These are phyloP conservation scores for Peromyscus polionotus DNA, from an alignment of 2,113 vertebrate genomes.

Conservation along the genomic window DNA sequence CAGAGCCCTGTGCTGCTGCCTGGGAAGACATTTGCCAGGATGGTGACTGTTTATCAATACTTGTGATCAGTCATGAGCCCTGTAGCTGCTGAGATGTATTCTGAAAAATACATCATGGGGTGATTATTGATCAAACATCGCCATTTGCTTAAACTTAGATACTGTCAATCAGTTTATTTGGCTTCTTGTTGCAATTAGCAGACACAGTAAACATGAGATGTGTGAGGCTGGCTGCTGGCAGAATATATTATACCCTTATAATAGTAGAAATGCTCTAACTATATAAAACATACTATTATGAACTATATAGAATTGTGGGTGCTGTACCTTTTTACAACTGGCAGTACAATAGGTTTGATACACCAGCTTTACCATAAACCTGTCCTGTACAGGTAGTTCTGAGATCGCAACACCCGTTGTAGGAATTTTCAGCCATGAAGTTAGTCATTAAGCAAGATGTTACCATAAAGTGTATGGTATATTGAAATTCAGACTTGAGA, in stretches of 20 bases:
- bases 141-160: background rate
- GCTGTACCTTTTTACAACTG: background rate
- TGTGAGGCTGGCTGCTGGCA: background rate
- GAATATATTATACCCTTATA: background rate
- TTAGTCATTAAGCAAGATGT: background rate
- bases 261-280: background rate
- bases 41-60: constrained; percentile 19
- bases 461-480: background rate
- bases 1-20: background rate
- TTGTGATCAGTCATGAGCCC: background rate
- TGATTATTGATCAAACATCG: background rate
- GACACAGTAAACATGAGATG: background rate
- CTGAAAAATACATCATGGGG: background rate
- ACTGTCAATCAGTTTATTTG: background rate
- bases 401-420: too few species aligned
- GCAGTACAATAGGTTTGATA: background rate
- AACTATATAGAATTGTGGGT: background rate
- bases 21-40: constrained; percentile 9
- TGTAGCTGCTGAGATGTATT: too few species aligned
- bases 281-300: background rate
- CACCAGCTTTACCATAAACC: background rate
- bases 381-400: background rate
- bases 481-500: constrained; percentile 45
- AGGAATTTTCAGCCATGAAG: background rate
- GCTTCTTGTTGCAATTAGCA: background rate